Conservation (phyloP, 2,797 vertebrate species). For the Masticophis lateralis region DNA sequence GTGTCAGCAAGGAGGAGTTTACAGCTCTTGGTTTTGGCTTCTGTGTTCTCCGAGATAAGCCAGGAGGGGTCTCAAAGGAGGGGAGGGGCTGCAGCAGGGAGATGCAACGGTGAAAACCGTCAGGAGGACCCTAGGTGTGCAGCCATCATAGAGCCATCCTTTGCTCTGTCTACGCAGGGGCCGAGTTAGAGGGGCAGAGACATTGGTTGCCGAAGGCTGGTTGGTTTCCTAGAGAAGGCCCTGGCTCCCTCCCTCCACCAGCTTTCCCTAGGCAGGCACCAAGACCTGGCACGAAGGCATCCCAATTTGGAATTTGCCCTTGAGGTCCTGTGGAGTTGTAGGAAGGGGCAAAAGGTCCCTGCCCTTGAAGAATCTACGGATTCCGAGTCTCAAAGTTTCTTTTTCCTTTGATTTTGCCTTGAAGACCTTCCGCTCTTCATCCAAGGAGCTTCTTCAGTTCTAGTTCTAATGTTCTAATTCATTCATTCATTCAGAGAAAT, state of each 20-base stretch:
- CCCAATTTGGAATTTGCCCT: not conserved
- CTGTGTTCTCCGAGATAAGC: not conserved
- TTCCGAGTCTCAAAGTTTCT: not conserved
- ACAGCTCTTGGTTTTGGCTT: not conserved
- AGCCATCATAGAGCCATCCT: not conserved
- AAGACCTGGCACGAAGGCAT: not conserved
- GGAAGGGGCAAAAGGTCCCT: no score
- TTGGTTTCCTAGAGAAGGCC: not conserved
- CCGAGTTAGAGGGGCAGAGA: not conserved
- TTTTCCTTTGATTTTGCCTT: not conserved
- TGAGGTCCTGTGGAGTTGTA: no score
- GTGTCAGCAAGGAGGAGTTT: not conserved
- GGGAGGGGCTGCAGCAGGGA: no score
- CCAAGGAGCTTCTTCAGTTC: not conserved
- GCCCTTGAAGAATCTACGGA: not conserved
- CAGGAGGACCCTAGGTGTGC: not conserved
- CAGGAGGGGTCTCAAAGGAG: not conserved
- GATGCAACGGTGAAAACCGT: constrained; percentile 4
- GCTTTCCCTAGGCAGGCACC: not conserved
- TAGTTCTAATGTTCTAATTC: not conserved
- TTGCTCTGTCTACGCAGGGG: not conserved
- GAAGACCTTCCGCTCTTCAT: not conserved
- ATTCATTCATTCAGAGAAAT: not conserved
- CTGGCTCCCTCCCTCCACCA: not conserved
- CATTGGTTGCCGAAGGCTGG: rapidly evolving